These are phyloP conservation scores for Microcebus ravelobensis DNA, from an alignment of 2,113 vertebrate genomes.

Conservation along the genomic window DNA sequence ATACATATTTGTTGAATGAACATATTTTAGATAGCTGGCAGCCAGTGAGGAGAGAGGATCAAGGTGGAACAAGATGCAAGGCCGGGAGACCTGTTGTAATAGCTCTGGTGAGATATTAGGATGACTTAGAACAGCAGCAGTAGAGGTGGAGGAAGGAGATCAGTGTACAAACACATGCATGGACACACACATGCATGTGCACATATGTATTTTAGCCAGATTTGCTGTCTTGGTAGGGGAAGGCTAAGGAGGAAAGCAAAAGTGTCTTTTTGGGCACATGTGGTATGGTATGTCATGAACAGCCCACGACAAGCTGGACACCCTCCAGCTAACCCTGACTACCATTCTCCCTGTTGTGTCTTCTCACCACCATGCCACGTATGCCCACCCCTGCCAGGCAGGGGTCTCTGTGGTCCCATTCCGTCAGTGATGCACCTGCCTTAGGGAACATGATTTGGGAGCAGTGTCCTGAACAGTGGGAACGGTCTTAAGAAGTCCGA, in stretches of 20 bases:
- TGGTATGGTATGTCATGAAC: background rate
- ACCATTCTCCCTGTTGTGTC: background rate
- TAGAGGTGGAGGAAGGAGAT: background rate
- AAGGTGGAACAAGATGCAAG: background rate
- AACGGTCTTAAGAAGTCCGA: background rate
- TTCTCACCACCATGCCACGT: background rate
- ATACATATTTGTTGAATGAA: background rate
- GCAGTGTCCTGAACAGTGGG: background rate
- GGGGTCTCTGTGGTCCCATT: background rate
- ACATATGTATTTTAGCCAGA: background rate
- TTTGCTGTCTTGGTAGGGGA: background rate
- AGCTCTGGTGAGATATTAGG: background rate
- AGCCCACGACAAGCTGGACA: background rate
- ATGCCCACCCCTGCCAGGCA: background rate
- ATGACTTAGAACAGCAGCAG: background rate
- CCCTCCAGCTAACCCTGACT: background rate
- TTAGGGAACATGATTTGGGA: background rate
- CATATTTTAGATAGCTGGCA: background rate
- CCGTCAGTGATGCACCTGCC: background rate
- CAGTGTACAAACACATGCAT: background rate
- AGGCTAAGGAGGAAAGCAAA: conserved; percentile 10
- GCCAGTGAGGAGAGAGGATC: background rate
- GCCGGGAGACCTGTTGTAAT: background rate
- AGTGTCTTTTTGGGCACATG: background rate
- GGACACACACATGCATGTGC: background rate